Percentiles rank a stretch among this genome's conserved stretches.
Conservation (phyloP, 2,797 vertebrate species). For the Neosilurus mollespiculum region DNA sequence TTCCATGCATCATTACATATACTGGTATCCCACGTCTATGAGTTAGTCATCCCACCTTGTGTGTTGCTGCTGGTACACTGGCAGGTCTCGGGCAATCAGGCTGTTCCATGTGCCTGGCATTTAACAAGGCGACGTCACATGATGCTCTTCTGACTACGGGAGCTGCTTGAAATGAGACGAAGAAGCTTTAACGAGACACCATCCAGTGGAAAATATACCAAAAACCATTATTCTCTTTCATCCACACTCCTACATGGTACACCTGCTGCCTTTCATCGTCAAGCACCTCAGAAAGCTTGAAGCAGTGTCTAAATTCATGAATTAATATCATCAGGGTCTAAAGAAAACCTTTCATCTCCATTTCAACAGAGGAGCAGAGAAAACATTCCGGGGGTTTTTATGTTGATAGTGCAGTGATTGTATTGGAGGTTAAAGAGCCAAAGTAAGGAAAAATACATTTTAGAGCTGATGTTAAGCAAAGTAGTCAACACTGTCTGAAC, state of each 20-base stretch:
- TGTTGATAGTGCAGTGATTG: background rate
- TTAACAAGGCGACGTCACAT: slow-evolving; percentile 66
- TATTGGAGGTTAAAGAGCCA: background rate
- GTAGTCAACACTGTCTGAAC: background rate
- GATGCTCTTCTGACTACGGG: slow-evolving; percentile 69
- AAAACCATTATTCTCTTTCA: slow-evolving; percentile 9
- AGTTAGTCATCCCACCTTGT: slow-evolving; percentile 52
- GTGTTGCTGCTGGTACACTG: slow-evolving; percentile 70
- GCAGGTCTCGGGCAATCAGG: slow-evolving; percentile 56
- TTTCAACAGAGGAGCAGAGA: background rate
- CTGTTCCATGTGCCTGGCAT: slow-evolving; percentile 60
- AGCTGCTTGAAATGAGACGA: slow-evolving; percentile 61
- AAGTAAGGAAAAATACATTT: background rate
- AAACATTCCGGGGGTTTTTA: background rate
- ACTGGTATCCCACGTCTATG: slow-evolving; percentile 1
- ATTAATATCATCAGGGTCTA: background rate
- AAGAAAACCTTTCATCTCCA: background rate
- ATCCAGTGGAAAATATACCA: background rate
- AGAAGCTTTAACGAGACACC: slow-evolving; percentile 23
- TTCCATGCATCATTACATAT: background rate
- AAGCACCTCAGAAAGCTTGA: background rate
- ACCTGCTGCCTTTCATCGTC: slow-evolving; percentile 41
- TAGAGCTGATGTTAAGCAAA: background rate
- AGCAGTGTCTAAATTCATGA: background rate
- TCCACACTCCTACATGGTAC: slow-evolving; percentile 33